Conservation (phyloP, 2,888 invertebrate species). For the Tryphoninae sp. region DNA sequence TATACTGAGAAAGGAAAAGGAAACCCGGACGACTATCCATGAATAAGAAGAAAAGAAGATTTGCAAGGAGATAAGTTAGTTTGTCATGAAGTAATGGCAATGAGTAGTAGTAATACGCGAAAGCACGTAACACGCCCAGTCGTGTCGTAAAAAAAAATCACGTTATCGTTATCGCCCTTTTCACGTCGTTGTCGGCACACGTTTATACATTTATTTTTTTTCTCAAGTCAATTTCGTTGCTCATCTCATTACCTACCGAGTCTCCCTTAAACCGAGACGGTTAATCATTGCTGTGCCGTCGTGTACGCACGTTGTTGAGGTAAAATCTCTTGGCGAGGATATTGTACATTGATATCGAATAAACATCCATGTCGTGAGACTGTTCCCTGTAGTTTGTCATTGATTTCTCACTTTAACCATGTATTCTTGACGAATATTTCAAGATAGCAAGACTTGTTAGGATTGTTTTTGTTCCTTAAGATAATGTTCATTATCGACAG, state of each 20-base stretch:
- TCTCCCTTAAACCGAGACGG: constrained; percentile 68
- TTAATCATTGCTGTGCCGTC: constrained; percentile 79
- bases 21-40: constrained; percentile 63
- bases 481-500: too few species aligned
- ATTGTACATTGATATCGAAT: constrained; percentile 81
- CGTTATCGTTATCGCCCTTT: constrained; percentile 42
- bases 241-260: constrained; percentile 2
- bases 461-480: too few species aligned
- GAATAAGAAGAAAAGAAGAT: constrained; percentile 1
- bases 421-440: too few species aligned
- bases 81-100: constrained; percentile 52
- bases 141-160: constrained; percentile 26
- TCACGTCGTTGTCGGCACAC: constrained; percentile 52
- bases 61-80: constrained; percentile 45
- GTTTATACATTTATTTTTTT: constrained; percentile 31
- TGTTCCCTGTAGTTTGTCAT: constrained; percentile 29
- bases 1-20: constrained; percentile 66
- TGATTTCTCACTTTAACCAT: constrained; percentile 28
- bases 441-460: too few species aligned
- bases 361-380: constrained; percentile 80
- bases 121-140: constrained; percentile 44
- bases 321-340: constrained; percentile 75
- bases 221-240: constrained; percentile 67
- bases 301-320: constrained; percentile 78
- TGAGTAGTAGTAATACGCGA: constrained; percentile 59